These are phyloP conservation scores for Girardia tigrina DNA, from an alignment of 2,888 invertebrate species.

Conservation along the genomic window DNA sequence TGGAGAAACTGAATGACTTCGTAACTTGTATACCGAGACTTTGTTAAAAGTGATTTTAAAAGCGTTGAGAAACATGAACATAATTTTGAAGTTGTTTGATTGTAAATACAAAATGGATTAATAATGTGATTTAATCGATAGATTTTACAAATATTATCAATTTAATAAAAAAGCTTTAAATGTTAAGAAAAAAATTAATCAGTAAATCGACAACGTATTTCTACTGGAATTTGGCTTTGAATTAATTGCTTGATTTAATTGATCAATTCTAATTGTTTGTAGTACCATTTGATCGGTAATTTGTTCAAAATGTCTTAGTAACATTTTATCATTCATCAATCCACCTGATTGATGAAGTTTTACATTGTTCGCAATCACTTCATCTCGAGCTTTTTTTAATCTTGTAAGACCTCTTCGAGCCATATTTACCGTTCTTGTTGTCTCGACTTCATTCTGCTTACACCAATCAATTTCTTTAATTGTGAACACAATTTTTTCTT, in stretches of 20 bases:
- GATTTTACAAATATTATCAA: too few relatives aligned
- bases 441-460: neutral
- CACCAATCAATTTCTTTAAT: neutral
- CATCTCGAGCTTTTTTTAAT: neutral
- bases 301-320: neutral
- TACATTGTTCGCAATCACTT: neutral
- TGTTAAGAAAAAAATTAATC: too few relatives aligned
- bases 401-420: neutral
- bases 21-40: too few relatives aligned
- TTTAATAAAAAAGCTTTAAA: too few relatives aligned
- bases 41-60: too few relatives aligned
- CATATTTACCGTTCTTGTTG: neutral
- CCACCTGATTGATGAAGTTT: neutral
- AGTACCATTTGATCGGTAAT: neutral
- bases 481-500: neutral
- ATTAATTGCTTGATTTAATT: neutral
- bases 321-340: neutral
- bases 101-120: too few relatives aligned
- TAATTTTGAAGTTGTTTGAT: too few relatives aligned
- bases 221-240: too few relatives aligned
- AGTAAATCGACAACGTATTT: too few relatives aligned
- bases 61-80: too few relatives aligned
- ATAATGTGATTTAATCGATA: too few relatives aligned
- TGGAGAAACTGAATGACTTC: too few relatives aligned
- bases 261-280: neutral